Evolutionary conservation across 2,888 invertebrate genomes (phyloP).

Genomic region (Hydroisotoma schaefferi): DNA sequence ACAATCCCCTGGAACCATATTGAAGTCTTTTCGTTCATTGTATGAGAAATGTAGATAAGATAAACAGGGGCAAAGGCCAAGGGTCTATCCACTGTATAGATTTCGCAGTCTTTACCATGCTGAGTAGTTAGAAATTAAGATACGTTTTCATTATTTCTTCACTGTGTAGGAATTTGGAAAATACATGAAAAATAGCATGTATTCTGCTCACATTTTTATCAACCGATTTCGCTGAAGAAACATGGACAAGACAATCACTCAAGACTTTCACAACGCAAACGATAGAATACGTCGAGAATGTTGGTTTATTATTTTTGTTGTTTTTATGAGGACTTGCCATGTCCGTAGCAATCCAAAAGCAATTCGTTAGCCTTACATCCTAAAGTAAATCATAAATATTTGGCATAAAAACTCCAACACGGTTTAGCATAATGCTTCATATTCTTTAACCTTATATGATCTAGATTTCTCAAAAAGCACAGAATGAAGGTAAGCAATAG

Average conservation of each 20-base stretch:
- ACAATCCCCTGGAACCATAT: conserved; percentile 31
- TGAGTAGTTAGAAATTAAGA: too few relatives aligned
- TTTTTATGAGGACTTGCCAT: not conserved
- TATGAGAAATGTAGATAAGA: conserved; percentile 41
- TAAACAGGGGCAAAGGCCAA: conserved; percentile 42
- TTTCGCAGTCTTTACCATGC: conserved; percentile 41
- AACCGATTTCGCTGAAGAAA: not conserved
- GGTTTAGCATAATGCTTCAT: not conserved
- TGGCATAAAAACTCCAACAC: not conserved
- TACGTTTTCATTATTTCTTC: too few relatives aligned
- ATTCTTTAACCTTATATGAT: conserved; percentile 31
- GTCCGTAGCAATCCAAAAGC: conserved; percentile 40
- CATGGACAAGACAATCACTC: conserved; percentile 36
- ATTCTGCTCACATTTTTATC: not conserved
- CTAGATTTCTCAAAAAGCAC: conserved; percentile 38
- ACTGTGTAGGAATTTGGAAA: too few relatives aligned
- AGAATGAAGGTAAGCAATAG: conserved; percentile 37
- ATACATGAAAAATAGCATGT: too few relatives aligned
- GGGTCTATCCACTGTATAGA: conserved; percentile 35
- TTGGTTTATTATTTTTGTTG: not conserved
- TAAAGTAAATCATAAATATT: conserved; percentile 12
- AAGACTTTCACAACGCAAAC: conserved; percentile 36
- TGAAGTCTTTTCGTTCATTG: conserved; percentile 35
- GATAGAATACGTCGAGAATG: not conserved
- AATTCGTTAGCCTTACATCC: conserved; percentile 46